Base-by-base conservation (phyloP, 2,888 invertebrate genomes). In the Luperina nickerlii region DNA sequence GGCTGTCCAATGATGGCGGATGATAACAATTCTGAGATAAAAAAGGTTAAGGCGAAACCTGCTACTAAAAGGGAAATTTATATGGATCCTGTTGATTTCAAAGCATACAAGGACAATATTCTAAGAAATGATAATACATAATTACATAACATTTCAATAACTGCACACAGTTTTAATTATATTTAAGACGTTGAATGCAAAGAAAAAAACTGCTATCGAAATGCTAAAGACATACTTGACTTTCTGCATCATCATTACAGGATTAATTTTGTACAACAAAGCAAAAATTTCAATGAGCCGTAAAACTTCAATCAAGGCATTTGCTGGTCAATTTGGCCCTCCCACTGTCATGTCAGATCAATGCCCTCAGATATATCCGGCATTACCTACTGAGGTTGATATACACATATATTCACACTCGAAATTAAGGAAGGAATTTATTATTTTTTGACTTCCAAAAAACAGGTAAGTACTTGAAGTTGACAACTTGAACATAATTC, bases 261-360 rank as follows among this genome's bases (percentile, higher is more conserved):
- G 71, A 78, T 81, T 74, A 63, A 60, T 77, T 80, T 76, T 51
- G 62, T 42, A 68, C 66, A 76, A 78, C 68, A 74, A 86, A 79
- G 76, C 73, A 70, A 57, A 79, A 79, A 68, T 73, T 67, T 20
- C 15, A 85, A 82, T 76, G 72, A 81, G 80, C 79, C 38, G 74
- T 81, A 83, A 69, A 75, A 67, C 78, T 80, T 85, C 78, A 85
- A 87, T 79, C 72, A 77, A 83, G 70, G 57, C 76, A 75, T 87
- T 85, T 84, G 76, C 78, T 75, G 76, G 86, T 90, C 82, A 87
- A 78, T 74, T 80, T 77, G 62, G 78, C 48, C 78, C 81, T 87
- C 79, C 83, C 79, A 82, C 83, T 82, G 86, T 86, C 74, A 80
- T 75, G 74, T 81, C 83, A 86, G 87, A 90, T 90, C 91, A 91